These are phyloP conservation scores for Cantharis rustica DNA, from an alignment of 2,888 invertebrate species.

Conservation along the genomic window DNA sequence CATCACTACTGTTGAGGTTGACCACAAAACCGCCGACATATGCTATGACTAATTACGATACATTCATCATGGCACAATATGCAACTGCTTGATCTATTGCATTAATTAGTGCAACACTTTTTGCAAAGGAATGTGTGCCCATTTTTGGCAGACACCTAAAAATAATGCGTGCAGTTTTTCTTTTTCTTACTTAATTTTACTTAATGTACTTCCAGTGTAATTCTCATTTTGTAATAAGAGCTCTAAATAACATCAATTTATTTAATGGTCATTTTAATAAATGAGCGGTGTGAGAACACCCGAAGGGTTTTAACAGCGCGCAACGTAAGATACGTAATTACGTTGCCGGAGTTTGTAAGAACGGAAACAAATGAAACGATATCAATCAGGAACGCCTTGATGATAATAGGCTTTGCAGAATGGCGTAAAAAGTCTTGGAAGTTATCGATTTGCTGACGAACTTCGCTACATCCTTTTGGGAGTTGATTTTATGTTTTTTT, in stretches of 20 bases:
- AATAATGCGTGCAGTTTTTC: neutral
- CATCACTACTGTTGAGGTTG: slow-evolving; percentile 26
- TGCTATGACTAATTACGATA: slow-evolving; percentile 28
- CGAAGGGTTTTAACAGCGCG: slow-evolving; percentile 35
- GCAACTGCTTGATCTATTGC: slow-evolving; percentile 6
- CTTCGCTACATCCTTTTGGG: slow-evolving; percentile 7
- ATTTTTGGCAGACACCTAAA: neutral
- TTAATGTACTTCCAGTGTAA: neutral
- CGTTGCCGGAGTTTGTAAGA: slow-evolving; percentile 6
- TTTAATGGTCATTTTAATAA: slow-evolving; percentile 4
- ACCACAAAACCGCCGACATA: slow-evolving; percentile 25
- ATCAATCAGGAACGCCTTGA: slow-evolving; percentile 18
- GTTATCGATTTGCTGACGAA: slow-evolving; percentile 14
- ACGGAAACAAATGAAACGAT: slow-evolving; percentile 20
- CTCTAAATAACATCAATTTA: neutral
- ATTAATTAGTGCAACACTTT: neutral
- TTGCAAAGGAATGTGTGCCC: neutral
- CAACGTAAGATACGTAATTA: slow-evolving; percentile 31
- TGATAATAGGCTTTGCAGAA: slow-evolving; percentile 4
- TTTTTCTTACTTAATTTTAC: neutral
- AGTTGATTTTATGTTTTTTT: slow-evolving; percentile 7
- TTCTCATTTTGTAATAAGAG: neutral
- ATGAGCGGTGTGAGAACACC: slow-evolving; percentile 7
- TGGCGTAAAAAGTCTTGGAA: slow-evolving; percentile 15
- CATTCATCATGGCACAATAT: slow-evolving; percentile 25